A percentile compares a stretch with the other conserved stretches of the same genome.
phyloP scores from a whole-genome alignment of 2,113 vertebrate species.

The Serilophus lunatus region DNA sequence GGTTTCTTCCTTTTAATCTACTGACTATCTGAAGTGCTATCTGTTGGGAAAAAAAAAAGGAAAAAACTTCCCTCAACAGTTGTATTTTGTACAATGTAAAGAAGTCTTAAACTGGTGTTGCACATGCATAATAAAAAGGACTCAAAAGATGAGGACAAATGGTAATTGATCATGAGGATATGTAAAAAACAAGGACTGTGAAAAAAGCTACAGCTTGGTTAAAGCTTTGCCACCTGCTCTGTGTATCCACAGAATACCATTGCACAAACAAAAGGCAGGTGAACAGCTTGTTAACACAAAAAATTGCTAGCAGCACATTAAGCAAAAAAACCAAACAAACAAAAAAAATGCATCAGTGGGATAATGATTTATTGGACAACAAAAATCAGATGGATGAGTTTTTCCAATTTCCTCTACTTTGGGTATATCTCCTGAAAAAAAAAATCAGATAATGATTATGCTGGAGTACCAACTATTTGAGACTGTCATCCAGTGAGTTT shows the following conservation, averaged over 20 bases:
- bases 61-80: background rate
- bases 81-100: background rate
- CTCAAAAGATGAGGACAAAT: accelerated
- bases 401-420: background rate
- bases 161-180: background rate
- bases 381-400: background rate
- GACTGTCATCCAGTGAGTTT: background rate
- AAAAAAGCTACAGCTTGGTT: background rate
- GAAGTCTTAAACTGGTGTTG: background rate
- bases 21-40: background rate
- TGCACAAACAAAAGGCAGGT: background rate
- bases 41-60: background rate
- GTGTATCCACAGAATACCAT: background rate
- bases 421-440: background rate
- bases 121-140: background rate
- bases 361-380: background rate
- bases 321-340: background rate
- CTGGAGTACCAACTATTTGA: background rate
- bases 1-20: background rate
- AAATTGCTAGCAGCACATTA: background rate
- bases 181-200: background rate
- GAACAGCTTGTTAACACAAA: background rate
- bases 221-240: constrained; percentile 19
- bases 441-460: background rate
- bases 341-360: background rate